These are phyloP conservation scores for Gallirallus australis DNA, from an alignment of 2,797 vertebrate species.

Conservation along the genomic window DNA sequence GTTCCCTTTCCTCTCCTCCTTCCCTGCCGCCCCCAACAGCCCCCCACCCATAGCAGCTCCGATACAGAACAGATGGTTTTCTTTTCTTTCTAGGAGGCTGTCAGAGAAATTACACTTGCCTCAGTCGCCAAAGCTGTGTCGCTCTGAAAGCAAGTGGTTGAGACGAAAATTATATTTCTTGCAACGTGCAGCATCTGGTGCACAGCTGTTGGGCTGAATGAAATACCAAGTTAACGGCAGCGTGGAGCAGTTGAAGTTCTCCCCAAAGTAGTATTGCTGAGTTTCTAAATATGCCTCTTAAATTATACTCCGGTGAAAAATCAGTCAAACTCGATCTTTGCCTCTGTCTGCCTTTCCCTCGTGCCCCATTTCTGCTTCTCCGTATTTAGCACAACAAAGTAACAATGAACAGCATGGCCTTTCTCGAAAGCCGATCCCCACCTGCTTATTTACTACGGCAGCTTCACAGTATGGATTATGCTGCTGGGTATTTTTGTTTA, in stretches of 20 bases:
- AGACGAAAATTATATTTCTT: constrained; percentile 54
- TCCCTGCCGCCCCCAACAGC: neutral
- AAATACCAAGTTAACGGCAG: constrained; percentile 60
- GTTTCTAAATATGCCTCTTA: constrained; percentile 73
- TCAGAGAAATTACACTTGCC: constrained; percentile 43
- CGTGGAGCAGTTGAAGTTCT: constrained; percentile 31
- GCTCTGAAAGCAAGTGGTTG: constrained; percentile 38
- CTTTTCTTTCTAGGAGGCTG: constrained; percentile 52
- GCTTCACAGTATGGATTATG: neutral
- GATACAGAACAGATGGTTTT: constrained; percentile 8
- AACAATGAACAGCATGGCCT: constrained; percentile 2
- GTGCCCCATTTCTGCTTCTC: constrained; percentile 23
- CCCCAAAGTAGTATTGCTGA: constrained; percentile 56
- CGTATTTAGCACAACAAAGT: constrained; percentile 54
- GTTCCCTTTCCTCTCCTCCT: neutral
- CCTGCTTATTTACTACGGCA: constrained; percentile 50
- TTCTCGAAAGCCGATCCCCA: neutral
- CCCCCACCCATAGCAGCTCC: neutral
- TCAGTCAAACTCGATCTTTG: constrained; percentile 36
- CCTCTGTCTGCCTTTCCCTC: neutral
- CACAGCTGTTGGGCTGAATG: constrained; percentile 77
- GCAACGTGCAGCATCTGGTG: constrained; percentile 77
- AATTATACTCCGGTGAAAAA: constrained; percentile 59
- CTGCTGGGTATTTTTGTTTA: constrained; percentile 23
- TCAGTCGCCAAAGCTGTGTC: constrained; percentile 2